Evolutionary conservation across 1,140 invertebrate genomes (phyloP), one percentile per base, ranked within the genome.

Genomic region (Dolichoris vasculosae): DNA sequence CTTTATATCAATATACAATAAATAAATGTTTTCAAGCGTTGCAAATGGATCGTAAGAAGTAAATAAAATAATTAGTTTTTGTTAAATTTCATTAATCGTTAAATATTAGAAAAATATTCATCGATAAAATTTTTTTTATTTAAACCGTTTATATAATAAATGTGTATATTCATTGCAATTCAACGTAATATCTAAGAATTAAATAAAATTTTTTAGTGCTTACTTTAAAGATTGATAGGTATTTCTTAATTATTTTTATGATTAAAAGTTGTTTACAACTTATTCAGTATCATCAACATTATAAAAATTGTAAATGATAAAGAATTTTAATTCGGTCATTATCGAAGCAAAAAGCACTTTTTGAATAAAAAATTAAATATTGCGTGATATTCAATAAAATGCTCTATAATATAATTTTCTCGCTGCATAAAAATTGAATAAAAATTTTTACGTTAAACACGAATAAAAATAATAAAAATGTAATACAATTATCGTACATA

Each of bases 381-480:
- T 23, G 15, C 8, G 32, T 38, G 2, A 26, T 26, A 11, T 73
- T 76, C 8, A 48, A 15, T 4, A 76, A 51, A 32, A 46, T 7
- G n/a, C 40, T 69, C 67, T 46, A 46, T 30, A 9, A 46, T 3
- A 46, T 2, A 46, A 46, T 75, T 75, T 23, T 46, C 6, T 46
- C n/a, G 43, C 9, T 0, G 30, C 46, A 46, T 1, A 46, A 46
- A 35, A 8, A 35, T 46, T 55, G 55, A n/a, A 55, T 26, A 26
- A 26, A 59, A 23, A 26, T 59, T 59, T n/a, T 26, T 26, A 59
- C 26, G 13, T 26, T 79, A 64, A 51, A n/a, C 43, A 6, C 26
- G 2, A 46, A 80, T 71, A 51, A 71, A 82, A 15, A n/a, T 20
- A 76, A 82, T 73, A 64, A 46, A 78, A 69, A 32, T n/a, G 46